A percentile compares a stretch with the other conserved stretches of the same genome.
Conservation (phyloP, 2,113 vertebrate species). For the Phyllostomus hastatus region DNA sequence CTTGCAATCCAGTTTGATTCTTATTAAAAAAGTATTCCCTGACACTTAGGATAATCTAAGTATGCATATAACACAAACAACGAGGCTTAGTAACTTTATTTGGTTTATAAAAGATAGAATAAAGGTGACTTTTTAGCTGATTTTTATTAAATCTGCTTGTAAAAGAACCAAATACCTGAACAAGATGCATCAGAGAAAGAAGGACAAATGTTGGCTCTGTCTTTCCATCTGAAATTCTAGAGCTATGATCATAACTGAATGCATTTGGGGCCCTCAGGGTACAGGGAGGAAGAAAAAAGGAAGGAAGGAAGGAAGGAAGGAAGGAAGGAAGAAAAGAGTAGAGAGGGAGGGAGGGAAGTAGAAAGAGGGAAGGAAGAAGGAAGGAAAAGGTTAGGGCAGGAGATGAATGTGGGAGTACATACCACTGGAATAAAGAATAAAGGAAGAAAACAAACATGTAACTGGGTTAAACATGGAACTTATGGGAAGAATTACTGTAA, state of each 20-base stretch:
- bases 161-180: background rate
- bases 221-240: too few relatives aligned
- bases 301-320: too few relatives aligned
- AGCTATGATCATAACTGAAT: background rate
- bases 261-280: too few relatives aligned
- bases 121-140: background rate
- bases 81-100: background rate
- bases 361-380: too few relatives aligned
- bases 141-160: background rate
- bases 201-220: too few relatives aligned
- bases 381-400: background rate
- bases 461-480: background rate
- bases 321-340: background rate
- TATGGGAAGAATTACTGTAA: background rate
- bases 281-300: background rate
- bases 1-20: background rate
- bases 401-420: background rate
- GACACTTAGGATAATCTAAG: background rate
- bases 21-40: background rate
- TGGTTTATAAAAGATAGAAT: background rate
- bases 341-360: background rate
- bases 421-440: background rate
- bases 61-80: background rate
- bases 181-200: background rate
- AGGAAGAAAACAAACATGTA: background rate